These are phyloP conservation scores for Ips nitidus DNA, from an alignment of 1,140 invertebrate genomes.

Conservation along the genomic window DNA sequence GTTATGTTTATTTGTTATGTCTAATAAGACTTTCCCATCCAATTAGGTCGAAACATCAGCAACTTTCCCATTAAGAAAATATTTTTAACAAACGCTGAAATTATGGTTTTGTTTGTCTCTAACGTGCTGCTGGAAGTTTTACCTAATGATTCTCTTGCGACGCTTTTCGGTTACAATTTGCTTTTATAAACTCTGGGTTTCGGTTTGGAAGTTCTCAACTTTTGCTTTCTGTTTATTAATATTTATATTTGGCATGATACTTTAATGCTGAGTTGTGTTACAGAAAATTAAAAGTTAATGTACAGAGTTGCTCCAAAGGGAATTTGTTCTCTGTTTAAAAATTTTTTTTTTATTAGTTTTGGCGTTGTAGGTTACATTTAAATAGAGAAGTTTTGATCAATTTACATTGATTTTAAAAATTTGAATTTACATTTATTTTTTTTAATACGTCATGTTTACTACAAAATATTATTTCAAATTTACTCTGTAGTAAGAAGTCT, in stretches of 20 bases:
- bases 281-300: no score
- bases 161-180: neutral
- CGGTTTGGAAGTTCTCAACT: neutral
- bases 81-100: conserved; percentile 6
- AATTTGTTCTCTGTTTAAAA: no score
- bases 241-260: neutral
- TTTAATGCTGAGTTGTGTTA: no score
- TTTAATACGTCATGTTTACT: neutral
- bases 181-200: neutral
- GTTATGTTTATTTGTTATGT: no score
- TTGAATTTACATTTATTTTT: neutral
- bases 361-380: no score
- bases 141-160: conserved; percentile 2
- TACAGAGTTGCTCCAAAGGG: no score
- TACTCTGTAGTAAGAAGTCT: no score
- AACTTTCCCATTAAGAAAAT: conserved; percentile 1
- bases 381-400: no score
- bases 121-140: conserved; percentile 5
- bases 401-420: no score
- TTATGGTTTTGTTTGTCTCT: neutral
- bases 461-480: no score
- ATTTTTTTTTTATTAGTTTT: no score
- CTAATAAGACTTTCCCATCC: no score
- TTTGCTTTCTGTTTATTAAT: conserved; percentile 4
- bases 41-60: neutral